phyloP scores from a whole-genome alignment of 2,888 invertebrate genomes.

The Malthinus flaveolus region DNA sequence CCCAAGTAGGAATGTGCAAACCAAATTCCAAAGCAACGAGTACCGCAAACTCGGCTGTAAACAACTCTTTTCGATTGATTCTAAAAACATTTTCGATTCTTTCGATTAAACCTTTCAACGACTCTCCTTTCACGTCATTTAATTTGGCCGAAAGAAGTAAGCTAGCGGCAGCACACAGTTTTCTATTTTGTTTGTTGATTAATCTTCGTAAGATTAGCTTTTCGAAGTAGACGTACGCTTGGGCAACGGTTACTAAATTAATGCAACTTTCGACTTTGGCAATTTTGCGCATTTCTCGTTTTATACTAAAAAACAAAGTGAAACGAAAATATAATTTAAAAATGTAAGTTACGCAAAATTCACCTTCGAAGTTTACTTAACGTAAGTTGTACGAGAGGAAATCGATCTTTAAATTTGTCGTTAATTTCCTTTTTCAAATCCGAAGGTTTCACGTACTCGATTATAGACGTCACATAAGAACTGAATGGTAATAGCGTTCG shows the following conservation, averaged over 20 bases:
- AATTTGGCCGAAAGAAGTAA: constrained; percentile 93
- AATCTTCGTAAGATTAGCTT: constrained; percentile 89
- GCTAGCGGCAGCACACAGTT: constrained; percentile 94
- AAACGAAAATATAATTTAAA: not conserved
- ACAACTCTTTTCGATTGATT: constrained; percentile 85
- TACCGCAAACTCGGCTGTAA: constrained; percentile 92
- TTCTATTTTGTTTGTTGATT: constrained; percentile 94
- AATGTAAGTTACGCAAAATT: constrained; percentile 17
- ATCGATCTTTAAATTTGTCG: constrained; percentile 93
- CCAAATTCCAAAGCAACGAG: constrained; percentile 94
- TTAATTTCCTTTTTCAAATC: constrained; percentile 96
- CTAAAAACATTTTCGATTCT: constrained; percentile 90
- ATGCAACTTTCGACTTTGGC: constrained; percentile 80
- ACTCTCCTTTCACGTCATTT: constrained; percentile 93
- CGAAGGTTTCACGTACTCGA: constrained; percentile 94
- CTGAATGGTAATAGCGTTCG: constrained; percentile 85
- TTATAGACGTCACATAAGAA: constrained; percentile 92
- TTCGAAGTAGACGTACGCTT: constrained; percentile 98
- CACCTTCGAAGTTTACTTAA: constrained; percentile 95
- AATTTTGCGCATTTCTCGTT: constrained; percentile 93
- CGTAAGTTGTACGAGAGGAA: constrained; percentile 92
- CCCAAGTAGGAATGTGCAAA: constrained; percentile 87
- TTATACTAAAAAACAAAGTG: constrained; percentile 70
- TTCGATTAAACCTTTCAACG: constrained; percentile 86
- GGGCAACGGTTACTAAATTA: constrained; percentile 91